A percentile compares a stretch with the other conserved stretches of the same genome.
phyloP scores from a whole-genome alignment of 2,797 vertebrate species.

The Saxicola maurus region DNA sequence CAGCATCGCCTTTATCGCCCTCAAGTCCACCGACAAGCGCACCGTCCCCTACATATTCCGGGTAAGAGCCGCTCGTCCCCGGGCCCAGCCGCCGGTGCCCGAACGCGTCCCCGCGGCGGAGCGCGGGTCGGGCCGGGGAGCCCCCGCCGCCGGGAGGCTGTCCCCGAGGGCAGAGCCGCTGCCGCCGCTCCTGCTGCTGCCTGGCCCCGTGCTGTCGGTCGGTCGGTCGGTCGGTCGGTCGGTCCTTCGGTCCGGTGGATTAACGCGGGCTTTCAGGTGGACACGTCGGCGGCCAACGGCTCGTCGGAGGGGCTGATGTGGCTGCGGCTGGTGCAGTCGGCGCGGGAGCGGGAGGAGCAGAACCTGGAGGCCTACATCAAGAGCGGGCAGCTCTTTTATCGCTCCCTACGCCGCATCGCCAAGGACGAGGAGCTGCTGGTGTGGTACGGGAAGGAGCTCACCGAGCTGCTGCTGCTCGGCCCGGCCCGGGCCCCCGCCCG shows the following conservation, averaged over 20 bases:
- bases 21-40: conserved; percentile 94
- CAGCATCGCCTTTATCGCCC: conserved; percentile 97
- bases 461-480: conserved; percentile 87
- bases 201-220: not conserved
- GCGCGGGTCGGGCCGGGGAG: not conserved
- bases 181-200: not conserved
- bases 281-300: conserved; percentile 91
- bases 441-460: conserved; percentile 94
- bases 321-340: conserved; percentile 92
- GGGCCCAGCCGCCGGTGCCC: not conserved
- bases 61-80: conserved; percentile 68
- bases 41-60: conserved; percentile 95
- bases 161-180: not conserved
- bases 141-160: not conserved
- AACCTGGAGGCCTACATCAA: conserved; percentile 97
- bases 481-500: conserved; percentile 73
- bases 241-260: not conserved
- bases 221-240: not conserved
- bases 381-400: conserved; percentile 93
- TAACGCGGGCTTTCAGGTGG: conserved; percentile 77
- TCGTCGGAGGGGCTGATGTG: conserved; percentile 94
- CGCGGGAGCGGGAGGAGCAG: conserved; percentile 91
- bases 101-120: not conserved
- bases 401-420: conserved; percentile 90
- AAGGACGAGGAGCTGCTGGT: conserved; percentile 96